These are phyloP conservation scores for Hypolimnas misippus DNA, from an alignment of 2,888 invertebrate species.

Conservation along the genomic window DNA sequence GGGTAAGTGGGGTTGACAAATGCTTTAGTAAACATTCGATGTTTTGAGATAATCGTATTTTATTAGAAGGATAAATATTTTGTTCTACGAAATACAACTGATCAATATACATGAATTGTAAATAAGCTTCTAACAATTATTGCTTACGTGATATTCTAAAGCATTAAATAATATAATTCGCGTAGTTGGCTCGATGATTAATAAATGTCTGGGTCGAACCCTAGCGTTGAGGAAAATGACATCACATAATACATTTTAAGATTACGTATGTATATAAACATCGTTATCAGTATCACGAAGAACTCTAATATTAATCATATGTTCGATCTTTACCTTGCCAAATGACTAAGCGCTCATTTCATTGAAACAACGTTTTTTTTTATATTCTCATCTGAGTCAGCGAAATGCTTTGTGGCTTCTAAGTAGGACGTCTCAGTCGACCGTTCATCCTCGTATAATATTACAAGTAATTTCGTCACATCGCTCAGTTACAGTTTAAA, in stretches of 20 bases:
- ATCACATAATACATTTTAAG: conserved; percentile 32
- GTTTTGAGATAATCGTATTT: neutral
- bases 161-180: too few species aligned
- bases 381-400: conserved; percentile 37
- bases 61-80: neutral
- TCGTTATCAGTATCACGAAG: conserved; percentile 30
- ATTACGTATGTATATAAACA: conserved; percentile 25
- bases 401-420: conserved; percentile 47
- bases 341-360: conserved; percentile 49
- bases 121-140: neutral
- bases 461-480: conserved; percentile 40
- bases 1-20: conserved; percentile 40
- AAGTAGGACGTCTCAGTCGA: conserved; percentile 46
- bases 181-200: conserved; percentile 42
- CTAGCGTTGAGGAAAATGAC: conserved; percentile 36
- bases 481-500: conserved; percentile 36
- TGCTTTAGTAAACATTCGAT: neutral
- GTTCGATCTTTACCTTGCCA: conserved; percentile 42
- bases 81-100: neutral
- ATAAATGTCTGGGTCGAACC: conserved; percentile 45
- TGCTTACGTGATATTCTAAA: neutral
- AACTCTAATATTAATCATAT: conserved; percentile 45
- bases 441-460: conserved; percentile 36
- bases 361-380: conserved; percentile 36
- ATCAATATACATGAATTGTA: neutral